Evolutionary conservation across 1,140 invertebrate genomes (phyloP).

Genomic region (Brachystomella parvula): DNA sequence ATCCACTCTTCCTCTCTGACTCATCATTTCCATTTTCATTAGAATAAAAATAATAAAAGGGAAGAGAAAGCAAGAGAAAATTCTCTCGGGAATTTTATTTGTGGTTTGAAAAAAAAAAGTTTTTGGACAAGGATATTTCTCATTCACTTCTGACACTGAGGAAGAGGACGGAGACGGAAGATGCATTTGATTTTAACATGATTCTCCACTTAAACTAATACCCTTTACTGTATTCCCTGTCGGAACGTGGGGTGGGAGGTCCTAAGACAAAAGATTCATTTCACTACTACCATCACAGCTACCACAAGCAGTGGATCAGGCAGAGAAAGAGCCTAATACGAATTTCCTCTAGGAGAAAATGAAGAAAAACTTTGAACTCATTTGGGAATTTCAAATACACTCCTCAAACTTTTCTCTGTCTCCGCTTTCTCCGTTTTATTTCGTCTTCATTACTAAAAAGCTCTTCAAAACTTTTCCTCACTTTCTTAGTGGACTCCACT

Average conservation of each 20-base stretch:
- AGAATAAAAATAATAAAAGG: neutral
- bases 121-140: neutral
- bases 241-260: too few relatives aligned
- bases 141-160: neutral
- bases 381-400: neutral
- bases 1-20: neutral
- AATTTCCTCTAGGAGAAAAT: neutral
- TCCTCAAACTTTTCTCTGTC: too few relatives aligned
- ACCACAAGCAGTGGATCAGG: too few relatives aligned
- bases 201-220: constrained; percentile 20
- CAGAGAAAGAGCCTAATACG: neutral
- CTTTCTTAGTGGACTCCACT: neutral
- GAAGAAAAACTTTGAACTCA: neutral
- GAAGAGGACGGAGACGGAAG: neutral
- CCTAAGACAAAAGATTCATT: constrained; percentile 6
- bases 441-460: too few relatives aligned
- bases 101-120: neutral
- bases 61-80: neutral
- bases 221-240: neutral
- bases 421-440: too few relatives aligned
- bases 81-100: constrained; percentile 1
- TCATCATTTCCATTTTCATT: constrained; percentile 12
- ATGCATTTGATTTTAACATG: constrained; percentile 16
- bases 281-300: too few relatives aligned
- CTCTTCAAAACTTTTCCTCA: too few relatives aligned